A percentile compares a stretch with the other conserved stretches of the same genome.
Evolutionary conservation across 2,797 vertebrate genomes (phyloP).

Genomic region (Corythornis leucogaster): DNA sequence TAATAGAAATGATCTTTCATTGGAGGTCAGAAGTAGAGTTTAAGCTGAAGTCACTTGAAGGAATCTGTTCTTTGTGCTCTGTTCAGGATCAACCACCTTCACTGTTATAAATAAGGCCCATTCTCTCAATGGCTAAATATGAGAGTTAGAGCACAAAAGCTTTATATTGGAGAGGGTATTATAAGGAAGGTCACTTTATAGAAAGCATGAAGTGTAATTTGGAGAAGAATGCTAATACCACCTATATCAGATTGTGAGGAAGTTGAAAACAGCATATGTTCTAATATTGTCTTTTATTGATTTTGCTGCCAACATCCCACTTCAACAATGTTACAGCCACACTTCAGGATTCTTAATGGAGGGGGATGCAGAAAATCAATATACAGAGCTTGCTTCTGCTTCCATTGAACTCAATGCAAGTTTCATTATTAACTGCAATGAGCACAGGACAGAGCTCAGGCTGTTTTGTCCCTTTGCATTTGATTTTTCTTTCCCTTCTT

Average conservation of each 20-base stretch:
- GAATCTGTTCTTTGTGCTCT: background rate
- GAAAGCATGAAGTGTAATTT: slow-evolving; percentile 48
- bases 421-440: slow-evolving; percentile 62
- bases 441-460: slow-evolving; percentile 50
- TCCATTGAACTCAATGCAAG: slow-evolving; percentile 28
- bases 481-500: slow-evolving; percentile 38
- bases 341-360: slow-evolving; percentile 71
- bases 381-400: slow-evolving; percentile 60
- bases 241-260: slow-evolving; percentile 56
- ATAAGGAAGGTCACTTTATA: slow-evolving; percentile 47
- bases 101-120: background rate
- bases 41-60: background rate
- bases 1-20: background rate
- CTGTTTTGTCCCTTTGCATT: slow-evolving; percentile 21
- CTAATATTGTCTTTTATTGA: slow-evolving; percentile 73
- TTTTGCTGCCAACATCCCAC: slow-evolving; percentile 70
- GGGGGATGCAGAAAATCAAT: slow-evolving; percentile 72
- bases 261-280: slow-evolving; percentile 58
- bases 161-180: slow-evolving; percentile 25
- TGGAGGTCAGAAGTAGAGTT: background rate
- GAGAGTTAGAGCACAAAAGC: slow-evolving; percentile 6
- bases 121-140: slow-evolving; percentile 31
- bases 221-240: slow-evolving; percentile 49
- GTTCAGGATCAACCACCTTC: background rate
- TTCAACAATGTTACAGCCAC: slow-evolving; percentile 60